Percentiles rank a stretch among this genome's conserved stretches.
Conservation (phyloP, 2,888 invertebrate species). For the Phymatocera aterrima region DNA sequence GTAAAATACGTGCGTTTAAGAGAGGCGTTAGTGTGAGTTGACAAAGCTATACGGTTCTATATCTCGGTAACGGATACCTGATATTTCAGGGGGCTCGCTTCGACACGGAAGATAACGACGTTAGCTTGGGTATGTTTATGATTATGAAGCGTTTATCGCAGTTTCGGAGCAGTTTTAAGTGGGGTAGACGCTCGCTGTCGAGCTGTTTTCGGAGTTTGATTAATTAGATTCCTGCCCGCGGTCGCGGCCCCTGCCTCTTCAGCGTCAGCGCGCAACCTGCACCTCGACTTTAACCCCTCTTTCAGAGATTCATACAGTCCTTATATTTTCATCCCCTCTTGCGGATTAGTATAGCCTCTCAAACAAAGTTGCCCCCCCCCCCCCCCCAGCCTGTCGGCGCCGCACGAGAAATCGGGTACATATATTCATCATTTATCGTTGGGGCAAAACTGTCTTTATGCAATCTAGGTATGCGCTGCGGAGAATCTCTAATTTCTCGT, state of each 20-base stretch:
- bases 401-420: no score
- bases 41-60: not conserved
- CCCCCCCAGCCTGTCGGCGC: not conserved
- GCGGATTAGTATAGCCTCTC: no score
- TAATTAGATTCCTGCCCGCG: conserved; percentile 57
- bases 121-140: conserved; percentile 53
- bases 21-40: not conserved
- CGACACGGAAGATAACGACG: conserved; percentile 41
- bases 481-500: no score
- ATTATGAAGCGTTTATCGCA: conserved; percentile 61
- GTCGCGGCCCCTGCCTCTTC: conserved; percentile 43
- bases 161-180: conserved; percentile 56
- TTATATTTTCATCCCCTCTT: not conserved
- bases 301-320: not conserved
- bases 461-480: no score
- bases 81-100: conserved; percentile 10
- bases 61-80: conserved; percentile 31
- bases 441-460: no score
- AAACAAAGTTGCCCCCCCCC: conserved; percentile 19
- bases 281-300: not conserved
- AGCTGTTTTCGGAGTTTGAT: conserved; percentile 62
- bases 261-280: conserved; percentile 5
- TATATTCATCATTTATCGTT: no score
- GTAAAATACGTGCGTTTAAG: not conserved
- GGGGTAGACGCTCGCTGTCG: conserved; percentile 60